Evolutionary conservation across 1,140 invertebrate genomes (phyloP).

Genomic region (Nylanderia fulva): DNA sequence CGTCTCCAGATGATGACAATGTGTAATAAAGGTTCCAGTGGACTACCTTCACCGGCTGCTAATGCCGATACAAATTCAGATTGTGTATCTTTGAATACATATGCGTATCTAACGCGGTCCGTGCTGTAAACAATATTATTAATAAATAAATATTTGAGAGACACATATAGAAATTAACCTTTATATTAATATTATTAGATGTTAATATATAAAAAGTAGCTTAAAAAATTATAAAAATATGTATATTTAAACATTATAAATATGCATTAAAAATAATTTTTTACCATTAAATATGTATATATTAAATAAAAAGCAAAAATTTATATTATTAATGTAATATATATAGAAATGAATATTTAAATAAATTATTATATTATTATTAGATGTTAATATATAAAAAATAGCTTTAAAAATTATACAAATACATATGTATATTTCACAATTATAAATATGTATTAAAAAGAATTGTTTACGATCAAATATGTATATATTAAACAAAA

Average conservation of each 20-base stretch:
- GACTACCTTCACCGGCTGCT: constrained; percentile 87
- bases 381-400: too few relatives aligned
- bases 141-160: background rate
- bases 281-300: background rate
- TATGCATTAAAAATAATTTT: too few relatives aligned
- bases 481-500: background rate
- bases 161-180: background rate
- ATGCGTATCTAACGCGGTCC: constrained; percentile 93
- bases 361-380: too few relatives aligned
- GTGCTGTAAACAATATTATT: constrained; percentile 81
- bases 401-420: too few relatives aligned
- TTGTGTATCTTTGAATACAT: constrained; percentile 94
- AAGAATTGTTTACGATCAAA: too few relatives aligned
- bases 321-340: background rate
- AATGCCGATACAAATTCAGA: constrained; percentile 92
- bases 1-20: constrained; percentile 96
- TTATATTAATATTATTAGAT: too few relatives aligned
- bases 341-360: background rate
- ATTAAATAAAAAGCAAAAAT: background rate
- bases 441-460: too few relatives aligned
- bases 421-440: too few relatives aligned
- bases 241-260: too few relatives aligned
- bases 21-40: constrained; percentile 88
- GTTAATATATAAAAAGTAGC: too few relatives aligned
- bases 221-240: too few relatives aligned